Conservation (phyloP, 2,797 vertebrate species). For the Xiphophorus birchmanni region DNA sequence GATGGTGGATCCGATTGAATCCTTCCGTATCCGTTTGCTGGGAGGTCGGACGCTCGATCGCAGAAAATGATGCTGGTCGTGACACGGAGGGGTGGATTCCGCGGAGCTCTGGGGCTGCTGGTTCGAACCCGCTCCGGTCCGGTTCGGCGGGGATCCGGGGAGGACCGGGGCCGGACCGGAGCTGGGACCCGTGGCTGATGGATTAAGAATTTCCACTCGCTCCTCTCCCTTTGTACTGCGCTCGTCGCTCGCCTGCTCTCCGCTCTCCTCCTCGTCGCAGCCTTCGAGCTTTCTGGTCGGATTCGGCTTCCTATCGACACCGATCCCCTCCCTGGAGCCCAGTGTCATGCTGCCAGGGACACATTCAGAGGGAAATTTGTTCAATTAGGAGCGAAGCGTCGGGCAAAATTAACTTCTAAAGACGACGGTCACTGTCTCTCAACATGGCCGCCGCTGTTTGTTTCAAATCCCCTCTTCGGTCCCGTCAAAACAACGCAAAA, state of each 20-base stretch:
- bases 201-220: constrained; percentile 85
- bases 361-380: constrained; percentile 60
- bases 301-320: constrained; percentile 90
- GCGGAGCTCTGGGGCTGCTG: constrained; percentile 66
- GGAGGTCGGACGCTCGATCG: constrained; percentile 97
- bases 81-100: constrained; percentile 81
- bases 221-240: constrained; percentile 94
- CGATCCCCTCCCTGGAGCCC: constrained; percentile 90
- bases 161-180: constrained; percentile 75
- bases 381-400: constrained; percentile 66
- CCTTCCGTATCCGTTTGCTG: constrained; percentile 97
- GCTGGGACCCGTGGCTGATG: constrained; percentile 77
- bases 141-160: constrained; percentile 75
- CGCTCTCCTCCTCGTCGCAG: constrained; percentile 89
- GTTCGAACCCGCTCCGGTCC: constrained; percentile 57
- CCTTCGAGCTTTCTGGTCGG: constrained; percentile 90
- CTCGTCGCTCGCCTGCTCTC: constrained; percentile 89
- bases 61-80: constrained; percentile 99
- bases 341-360: constrained; percentile 92
- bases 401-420: constrained; percentile 84
- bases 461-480: constrained; percentile 94
- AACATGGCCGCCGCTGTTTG: constrained; percentile 99
- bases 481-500: constrained; percentile 89
- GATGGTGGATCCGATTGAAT: constrained; percentile 85
- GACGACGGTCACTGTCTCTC: constrained; percentile 88